A percentile compares a stretch with the other conserved stretches of the same genome.
Conservation (phyloP, 2,113 vertebrate species). For the Rhinolophus ferrumequinum region DNA sequence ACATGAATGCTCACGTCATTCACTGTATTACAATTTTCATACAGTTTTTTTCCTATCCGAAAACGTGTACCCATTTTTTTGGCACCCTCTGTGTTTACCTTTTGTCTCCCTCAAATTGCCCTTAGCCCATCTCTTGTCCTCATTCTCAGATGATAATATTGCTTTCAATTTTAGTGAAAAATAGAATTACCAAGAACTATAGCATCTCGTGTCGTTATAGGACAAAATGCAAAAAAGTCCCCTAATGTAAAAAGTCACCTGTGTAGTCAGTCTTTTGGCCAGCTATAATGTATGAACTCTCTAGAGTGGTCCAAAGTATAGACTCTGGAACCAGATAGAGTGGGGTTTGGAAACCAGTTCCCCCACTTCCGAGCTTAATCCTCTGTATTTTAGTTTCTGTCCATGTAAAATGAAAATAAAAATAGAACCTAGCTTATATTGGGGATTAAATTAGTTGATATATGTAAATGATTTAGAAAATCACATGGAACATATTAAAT, state of each 20-base stretch:
- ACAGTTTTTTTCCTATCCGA: too few relatives aligned
- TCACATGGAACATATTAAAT: neutral
- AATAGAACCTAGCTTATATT: neutral
- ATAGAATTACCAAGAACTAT: neutral
- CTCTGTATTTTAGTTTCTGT: neutral
- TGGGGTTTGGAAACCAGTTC: neutral
- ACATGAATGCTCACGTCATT: too few relatives aligned
- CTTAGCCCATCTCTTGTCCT: neutral
- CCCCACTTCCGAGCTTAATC: neutral
- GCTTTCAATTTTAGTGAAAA: neutral
- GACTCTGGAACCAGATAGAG: neutral
- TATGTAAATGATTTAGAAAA: neutral
- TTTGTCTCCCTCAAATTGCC: neutral
- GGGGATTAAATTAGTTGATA: neutral
- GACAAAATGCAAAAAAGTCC: neutral
- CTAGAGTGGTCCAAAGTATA: neutral
- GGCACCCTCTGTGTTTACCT: neutral
- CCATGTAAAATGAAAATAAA: neutral
- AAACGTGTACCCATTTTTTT: too few relatives aligned
- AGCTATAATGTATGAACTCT: neutral
- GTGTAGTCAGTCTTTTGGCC: neutral
- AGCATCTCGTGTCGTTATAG: neutral
- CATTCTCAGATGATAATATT: neutral
- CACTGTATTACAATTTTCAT: too few relatives aligned
- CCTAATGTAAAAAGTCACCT: neutral